Evolutionary conservation across 1,140 invertebrate genomes (phyloP), one percentile per base, ranked within the genome.

Genomic region (Ostrea edulis): DNA sequence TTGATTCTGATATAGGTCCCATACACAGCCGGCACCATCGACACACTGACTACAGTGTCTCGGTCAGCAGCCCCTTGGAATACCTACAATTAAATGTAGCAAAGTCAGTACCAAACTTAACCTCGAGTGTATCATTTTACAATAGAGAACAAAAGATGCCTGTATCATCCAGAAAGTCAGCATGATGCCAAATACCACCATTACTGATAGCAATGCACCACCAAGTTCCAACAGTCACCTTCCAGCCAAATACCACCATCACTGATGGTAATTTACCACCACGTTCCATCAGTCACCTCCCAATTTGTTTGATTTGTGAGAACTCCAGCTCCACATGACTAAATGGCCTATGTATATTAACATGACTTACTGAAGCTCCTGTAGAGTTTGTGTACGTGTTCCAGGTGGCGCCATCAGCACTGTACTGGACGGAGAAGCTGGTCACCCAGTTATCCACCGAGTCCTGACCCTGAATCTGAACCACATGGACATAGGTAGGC

Each of bases 361-460:
- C 71, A 25, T n/a, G 17, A 86, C 91, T 84, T 88, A 93, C 91
- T 35, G 87, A 84, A 4, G 81, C 25, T n/a, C 92, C 92, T n/a
- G 85, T 29, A 0, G 62, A 58, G 54, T 93, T 87, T 3, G 86
- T 88, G 84, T 93, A 93, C 35, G 87, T 84, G 22, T n/a, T 86
- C 83, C 89, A 91, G 5, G 83, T 86, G 2, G 83, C 85, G 2
- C 71, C 87, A 55, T 91, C 89, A 35, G 90, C 86, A 88, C 91
- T 90, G 82, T 90, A 92, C 8, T 86, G 82, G 12, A 93, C 81
- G 44, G 85, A 86, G 82, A 92, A 92, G 17, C 88, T 86, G 14
- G 89, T 92, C n/a, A 93, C 92, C 92, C 92, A 93, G 71, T 93
- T 90, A 65, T 89, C 89, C 25, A 89, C 89, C 9, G 92, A 92